Evolutionary conservation across 1,140 invertebrate species (phyloP).

Genomic region (Heliconius hermathena): DNA sequence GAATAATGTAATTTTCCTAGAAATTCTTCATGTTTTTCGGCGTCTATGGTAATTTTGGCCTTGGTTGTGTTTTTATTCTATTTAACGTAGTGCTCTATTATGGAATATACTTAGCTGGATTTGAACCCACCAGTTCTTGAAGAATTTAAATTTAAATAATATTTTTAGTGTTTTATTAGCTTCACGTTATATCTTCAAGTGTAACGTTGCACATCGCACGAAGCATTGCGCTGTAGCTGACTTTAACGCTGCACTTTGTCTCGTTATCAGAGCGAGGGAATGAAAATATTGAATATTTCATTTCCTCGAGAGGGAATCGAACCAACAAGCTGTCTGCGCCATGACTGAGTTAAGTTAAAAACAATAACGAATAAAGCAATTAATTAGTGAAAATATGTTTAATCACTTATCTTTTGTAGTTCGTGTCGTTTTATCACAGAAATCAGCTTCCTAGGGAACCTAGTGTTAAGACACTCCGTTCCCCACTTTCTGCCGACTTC

Average conservation of each 20-base stretch:
- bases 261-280: too few relatives aligned
- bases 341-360: too few relatives aligned
- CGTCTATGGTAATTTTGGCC: background rate
- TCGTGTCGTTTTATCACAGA: background rate
- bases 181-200: background rate
- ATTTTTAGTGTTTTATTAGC: background rate
- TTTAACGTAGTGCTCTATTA: background rate
- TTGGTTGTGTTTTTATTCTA: background rate
- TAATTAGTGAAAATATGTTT: background rate
- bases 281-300: too few relatives aligned
- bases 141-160: background rate
- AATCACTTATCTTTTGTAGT: background rate
- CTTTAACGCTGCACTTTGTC: too few relatives aligned
- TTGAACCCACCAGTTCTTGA: background rate
- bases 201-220: too few relatives aligned
- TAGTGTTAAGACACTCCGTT: too few relatives aligned
- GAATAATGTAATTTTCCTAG: conserved; percentile 7
- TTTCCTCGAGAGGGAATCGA: too few relatives aligned
- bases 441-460: too few relatives aligned
- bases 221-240: too few relatives aligned
- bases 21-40: background rate
- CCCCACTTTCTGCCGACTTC: too few relatives aligned
- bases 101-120: background rate
- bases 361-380: background rate
- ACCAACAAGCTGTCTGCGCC: too few relatives aligned